phyloP scores from a whole-genome alignment of 2,888 invertebrate genomes.

The Euplagia quadripunctaria region DNA sequence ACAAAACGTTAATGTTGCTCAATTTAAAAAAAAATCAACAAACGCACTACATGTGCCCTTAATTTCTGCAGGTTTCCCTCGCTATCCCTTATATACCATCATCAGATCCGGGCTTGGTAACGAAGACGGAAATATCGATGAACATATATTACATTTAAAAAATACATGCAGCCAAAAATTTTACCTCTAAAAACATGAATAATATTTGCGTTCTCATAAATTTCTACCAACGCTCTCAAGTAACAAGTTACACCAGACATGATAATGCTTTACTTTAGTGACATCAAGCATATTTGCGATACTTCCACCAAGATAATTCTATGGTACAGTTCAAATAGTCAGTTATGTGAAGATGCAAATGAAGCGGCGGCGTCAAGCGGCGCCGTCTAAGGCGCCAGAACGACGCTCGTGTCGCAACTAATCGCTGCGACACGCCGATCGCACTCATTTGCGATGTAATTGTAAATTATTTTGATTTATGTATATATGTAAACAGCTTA shows the following conservation, averaged over 20 bases:
- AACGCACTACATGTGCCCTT: too few species aligned
- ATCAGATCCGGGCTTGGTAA: too few species aligned
- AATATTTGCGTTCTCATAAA: background rate
- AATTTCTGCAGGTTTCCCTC: too few species aligned
- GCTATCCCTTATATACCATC: too few species aligned
- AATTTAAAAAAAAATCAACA: too few species aligned
- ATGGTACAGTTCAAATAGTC: constrained; percentile 53
- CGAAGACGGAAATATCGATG: too few species aligned
- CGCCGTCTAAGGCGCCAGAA: constrained; percentile 54
- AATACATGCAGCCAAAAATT: too few species aligned
- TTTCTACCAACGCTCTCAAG: background rate
- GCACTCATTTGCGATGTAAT: constrained; percentile 49
- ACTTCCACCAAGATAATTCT: constrained; percentile 29
- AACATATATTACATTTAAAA: too few species aligned
- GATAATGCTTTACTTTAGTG: constrained; percentile 8
- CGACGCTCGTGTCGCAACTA: constrained; percentile 63
- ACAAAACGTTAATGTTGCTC: too few species aligned
- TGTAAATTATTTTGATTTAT: constrained; percentile 43
- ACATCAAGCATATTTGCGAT: constrained; percentile 31
- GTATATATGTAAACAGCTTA: constrained; percentile 25
- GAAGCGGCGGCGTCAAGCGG: constrained; percentile 62
- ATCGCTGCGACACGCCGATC: constrained; percentile 56
- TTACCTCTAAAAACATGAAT: background rate
- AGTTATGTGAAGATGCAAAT: constrained; percentile 75
- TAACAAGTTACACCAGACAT: background rate